These are phyloP conservation scores for Crypturellus undulatus DNA, from an alignment of 2,113 vertebrate species.

Conservation along the genomic window DNA sequence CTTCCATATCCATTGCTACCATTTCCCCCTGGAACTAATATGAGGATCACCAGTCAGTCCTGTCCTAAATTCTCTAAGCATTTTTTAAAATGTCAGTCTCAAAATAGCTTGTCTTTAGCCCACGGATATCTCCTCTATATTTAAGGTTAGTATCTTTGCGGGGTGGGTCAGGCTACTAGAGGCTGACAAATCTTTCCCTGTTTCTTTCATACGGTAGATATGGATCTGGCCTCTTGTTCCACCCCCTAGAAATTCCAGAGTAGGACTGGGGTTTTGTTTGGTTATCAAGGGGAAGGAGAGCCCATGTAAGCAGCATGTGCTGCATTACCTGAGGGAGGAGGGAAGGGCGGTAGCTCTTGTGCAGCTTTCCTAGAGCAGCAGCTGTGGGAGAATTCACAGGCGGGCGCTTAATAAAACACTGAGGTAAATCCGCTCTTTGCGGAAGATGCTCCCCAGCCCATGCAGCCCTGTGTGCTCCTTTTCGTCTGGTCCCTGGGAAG, in stretches of 20 bases:
- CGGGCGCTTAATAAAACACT: background rate
- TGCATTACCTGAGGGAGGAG: background rate
- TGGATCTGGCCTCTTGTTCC: background rate
- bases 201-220: background rate
- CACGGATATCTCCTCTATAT: background rate
- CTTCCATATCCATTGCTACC: background rate
- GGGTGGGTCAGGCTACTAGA: background rate
- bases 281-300: background rate
- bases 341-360: fast-evolving
- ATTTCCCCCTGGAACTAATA: background rate
- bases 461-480: background rate
- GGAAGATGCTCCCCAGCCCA: background rate
- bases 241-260: too few species aligned
- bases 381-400: background rate
- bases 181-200: background rate
- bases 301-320: background rate
- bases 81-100: background rate
- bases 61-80: background rate
- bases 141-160: background rate
- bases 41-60: background rate
- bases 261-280: background rate
- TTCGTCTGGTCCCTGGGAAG: background rate
- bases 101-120: background rate
- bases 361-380: background rate
- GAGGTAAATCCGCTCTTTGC: background rate